Evolutionary conservation across 2,797 vertebrate genomes (phyloP).

Genomic region (Tenualosa ilisha): DNA sequence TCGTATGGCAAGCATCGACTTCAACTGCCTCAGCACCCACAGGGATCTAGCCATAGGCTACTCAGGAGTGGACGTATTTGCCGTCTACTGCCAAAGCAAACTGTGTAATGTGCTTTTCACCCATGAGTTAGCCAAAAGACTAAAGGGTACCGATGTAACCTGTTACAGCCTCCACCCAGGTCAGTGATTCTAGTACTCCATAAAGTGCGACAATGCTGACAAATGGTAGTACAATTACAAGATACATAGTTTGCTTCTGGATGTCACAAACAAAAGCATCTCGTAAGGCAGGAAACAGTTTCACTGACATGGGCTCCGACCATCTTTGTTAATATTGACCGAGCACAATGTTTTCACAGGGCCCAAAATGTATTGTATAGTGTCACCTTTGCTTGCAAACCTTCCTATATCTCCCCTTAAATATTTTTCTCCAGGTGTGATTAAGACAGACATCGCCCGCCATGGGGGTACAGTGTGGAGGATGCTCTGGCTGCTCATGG

Average conservation of each 20-base stretch:
- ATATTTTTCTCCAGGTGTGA: constrained; percentile 33
- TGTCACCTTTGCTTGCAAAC: no score
- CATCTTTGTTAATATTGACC: no score
- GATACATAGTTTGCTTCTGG: no score
- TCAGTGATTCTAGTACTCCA: constrained; percentile 18
- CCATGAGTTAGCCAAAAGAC: constrained; percentile 53
- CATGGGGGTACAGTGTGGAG: constrained; percentile 25
- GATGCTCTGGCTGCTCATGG: constrained; percentile 22
- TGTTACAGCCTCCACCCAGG: constrained; percentile 58
- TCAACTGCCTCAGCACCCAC: constrained; percentile 53
- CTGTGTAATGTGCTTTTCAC: constrained; percentile 60
- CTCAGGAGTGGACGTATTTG: constrained; percentile 22
- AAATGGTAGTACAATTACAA: no score
- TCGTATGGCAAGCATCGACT: constrained; percentile 51
- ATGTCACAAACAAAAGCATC: no score
- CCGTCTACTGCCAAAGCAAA: constrained; percentile 55
- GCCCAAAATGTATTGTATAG: no score
- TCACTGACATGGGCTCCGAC: no score
- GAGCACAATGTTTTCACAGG: no score
- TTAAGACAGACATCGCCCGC: constrained; percentile 37
- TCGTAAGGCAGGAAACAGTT: no score
- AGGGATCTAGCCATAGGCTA: constrained; percentile 35
- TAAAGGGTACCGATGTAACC: constrained; percentile 49
- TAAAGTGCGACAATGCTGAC: no score
- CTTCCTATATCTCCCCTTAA: neutral